Base-by-base conservation (phyloP, 2,888 invertebrate species). In the Pseudolycoriella hygida region DNA sequence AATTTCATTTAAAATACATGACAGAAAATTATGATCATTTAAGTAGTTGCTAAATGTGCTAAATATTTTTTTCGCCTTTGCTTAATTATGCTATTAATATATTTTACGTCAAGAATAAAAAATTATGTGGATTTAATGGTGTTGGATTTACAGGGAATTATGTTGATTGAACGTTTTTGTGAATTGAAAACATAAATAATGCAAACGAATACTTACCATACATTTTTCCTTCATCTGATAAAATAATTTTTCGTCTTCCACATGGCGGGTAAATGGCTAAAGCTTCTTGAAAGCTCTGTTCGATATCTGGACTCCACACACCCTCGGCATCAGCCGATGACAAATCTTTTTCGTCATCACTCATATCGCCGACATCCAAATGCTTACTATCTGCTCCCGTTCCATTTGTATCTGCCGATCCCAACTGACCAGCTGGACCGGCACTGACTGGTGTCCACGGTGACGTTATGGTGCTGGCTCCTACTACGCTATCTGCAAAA, bases 171-270 rank as follows among this genome's bases (percentile, higher is more conserved):
- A n/a, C n/a, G n/a, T n/a, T n/a, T n/a, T n/a, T n/a, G n/a, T 25
- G 25, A 25, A 25, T 25, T 25, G 25, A 25, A 25, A 25, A 25
- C 8, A 8, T 6, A 25, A 25, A 25, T 25, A 25, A 20, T 17
- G 25, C 15, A 20, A 25, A 44, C 48, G 45, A 57, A 59, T 61
- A 86, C 93, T 87, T 75, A 98, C 97, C 98, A 76, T 97, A 98
- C 98, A 99, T 99, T 81, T 98, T 98, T 65, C 98, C 98, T 75
- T 99, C 98, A 69, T 98, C 98, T 57, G 94, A 94, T 59, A 98
- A 80, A 59, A 99, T 98, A 67, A 99, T 99, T 77, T 99, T 99
- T 67, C 98, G 78, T 58, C 98, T 73, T 54, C 98, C 98, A 69
- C 98, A 98, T 52, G 98, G 98, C 50, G 98, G 98, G 73, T 98